Evolutionary conservation across 2,888 invertebrate species (phyloP), one percentile per base, ranked within the genome.

Genomic region (Noctua pronuba): DNA sequence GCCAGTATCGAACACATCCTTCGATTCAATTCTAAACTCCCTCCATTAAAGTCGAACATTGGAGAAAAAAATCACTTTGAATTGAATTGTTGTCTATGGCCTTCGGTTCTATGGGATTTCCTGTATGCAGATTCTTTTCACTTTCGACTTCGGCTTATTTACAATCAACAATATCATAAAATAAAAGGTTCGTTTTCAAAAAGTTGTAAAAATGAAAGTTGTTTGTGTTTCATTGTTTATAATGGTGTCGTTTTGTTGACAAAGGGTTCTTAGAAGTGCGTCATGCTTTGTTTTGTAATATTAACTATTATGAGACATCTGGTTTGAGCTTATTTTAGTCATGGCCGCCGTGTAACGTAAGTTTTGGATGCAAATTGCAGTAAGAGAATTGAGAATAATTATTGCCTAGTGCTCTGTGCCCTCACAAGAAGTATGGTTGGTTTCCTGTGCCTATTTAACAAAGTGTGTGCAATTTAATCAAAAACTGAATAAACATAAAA

Each of bases 61-160:
- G 6, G 52, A 69, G 76, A 81, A 80, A 90, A 52, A 91, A 89
- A 83, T 72, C 80, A 79, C 79, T 88, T 87, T 82, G 88, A 92
- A 90, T 90, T 86, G 87, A 89, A 92, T 90, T 85, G 89, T 81
- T 76, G 78, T 28, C 74, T 66, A 62, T 71, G 80, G 80, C 88
- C 87, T 90, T 88, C 84, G 76, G 78, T 84, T 81, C 80, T 85
- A 90, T 90, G 89, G 86, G 88, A 90, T 92, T 93, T 92, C 92
- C 95, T 94, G 92, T 94, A 94, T 94, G 94, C 93, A 94, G 94
- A 95, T 95, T 91, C 86, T 87, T 90, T 91, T 88, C 91, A 92
- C 92, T 93, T 94, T 93, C 89, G 87, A 88, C 88, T 90, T 79
- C 11, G 18, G 1, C 92, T 92, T 90, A 90, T 91, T 93, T 90